phyloP scores from a whole-genome alignment of 2,888 invertebrate genomes.

The Eledona agricola region DNA sequence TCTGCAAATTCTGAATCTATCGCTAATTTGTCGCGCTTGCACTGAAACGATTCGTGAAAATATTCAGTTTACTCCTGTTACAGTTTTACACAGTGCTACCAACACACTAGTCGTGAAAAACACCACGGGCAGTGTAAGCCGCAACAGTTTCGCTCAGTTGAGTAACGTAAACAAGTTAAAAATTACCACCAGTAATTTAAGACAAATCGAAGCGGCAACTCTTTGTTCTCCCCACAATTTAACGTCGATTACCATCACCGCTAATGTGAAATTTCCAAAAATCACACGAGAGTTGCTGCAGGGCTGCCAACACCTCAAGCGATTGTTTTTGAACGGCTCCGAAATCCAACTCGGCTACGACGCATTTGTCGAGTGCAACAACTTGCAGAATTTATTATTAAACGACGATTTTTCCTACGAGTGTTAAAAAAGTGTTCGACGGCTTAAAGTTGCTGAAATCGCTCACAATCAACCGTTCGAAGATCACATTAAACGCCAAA shows the following conservation, averaged over 20 bases:
- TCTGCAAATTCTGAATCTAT: too few relatives aligned
- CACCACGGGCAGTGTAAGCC: conserved; percentile 7
- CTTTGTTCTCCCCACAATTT: conserved; percentile 17
- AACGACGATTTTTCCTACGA: background rate
- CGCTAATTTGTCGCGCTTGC: background rate
- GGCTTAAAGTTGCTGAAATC: conserved; percentile 10
- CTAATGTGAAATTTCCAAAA: conserved; percentile 10
- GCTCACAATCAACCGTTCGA: conserved; percentile 9
- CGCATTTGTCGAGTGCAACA: background rate
- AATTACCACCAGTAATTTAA: conserved; percentile 2
- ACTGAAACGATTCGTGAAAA: conserved; percentile 21
- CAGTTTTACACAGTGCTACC: conserved; percentile 3
- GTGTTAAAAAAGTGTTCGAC: background rate
- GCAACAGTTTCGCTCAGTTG: conserved; percentile 14
- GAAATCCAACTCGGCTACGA: conserved; percentile 1
- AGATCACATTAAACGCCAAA: conserved; percentile 1
- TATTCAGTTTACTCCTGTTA: conserved; percentile 8
- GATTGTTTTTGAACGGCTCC: conserved; percentile 3
- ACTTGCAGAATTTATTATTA: background rate
- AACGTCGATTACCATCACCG: conserved; percentile 4
- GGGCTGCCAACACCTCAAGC: conserved; percentile 10
- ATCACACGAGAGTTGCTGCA: conserved; percentile 2
- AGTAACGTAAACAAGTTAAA: conserved; percentile 3
- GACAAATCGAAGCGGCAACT: conserved; percentile 4
- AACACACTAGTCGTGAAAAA: conserved; percentile 9